Evolutionary conservation across 2,888 invertebrate genomes (phyloP), one percentile per base, ranked within the genome.

Genomic region (Parnassius apollo): DNA sequence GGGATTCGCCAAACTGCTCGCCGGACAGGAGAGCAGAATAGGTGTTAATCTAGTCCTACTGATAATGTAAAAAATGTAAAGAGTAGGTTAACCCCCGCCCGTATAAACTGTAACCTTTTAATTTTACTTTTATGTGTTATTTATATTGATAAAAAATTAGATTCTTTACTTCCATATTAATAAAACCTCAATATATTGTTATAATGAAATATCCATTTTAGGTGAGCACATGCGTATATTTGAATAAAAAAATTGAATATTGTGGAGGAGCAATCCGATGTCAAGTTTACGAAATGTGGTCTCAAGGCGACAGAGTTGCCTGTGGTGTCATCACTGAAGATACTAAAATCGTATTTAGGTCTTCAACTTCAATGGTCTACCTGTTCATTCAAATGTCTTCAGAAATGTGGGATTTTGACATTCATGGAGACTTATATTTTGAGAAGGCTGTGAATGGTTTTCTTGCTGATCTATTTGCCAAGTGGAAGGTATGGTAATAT

Each of bases 341-440:
- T 71, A 99, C 99, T 0, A 98, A 99, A 92, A 96, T 99, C 66
- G 98, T 99, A 0, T 99, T 98, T 85, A 94, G 99, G 65, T 99
- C 99, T 2, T 97, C 98, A 1, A 99, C 99, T 0, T 97, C 98
- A 13, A 98, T 98, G 96, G 98, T 99, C 0, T 98, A 99, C 85
- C 93, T 99, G 9, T 99, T 99, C 80, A 94, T 99, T 66, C 99
- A 99, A 93, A 98, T 99, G 98, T 98, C 98, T 66, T 96, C 97
- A 0, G 99, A 99, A 93, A 99, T 99, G 99, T 99, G 99, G 99
- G 98, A 99, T 78, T 99, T 98, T 92, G 99, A 99, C 86, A 97
- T 98, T 67, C 97, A 98, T 80, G 99, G 99, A 0, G 99, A 99
- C 90, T 92, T 99, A 59, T 99, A 99, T 83, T 99, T 99, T 91